Evolutionary conservation across 2,797 vertebrate genomes (phyloP).

Genomic region (Neoniphon sammara): DNA sequence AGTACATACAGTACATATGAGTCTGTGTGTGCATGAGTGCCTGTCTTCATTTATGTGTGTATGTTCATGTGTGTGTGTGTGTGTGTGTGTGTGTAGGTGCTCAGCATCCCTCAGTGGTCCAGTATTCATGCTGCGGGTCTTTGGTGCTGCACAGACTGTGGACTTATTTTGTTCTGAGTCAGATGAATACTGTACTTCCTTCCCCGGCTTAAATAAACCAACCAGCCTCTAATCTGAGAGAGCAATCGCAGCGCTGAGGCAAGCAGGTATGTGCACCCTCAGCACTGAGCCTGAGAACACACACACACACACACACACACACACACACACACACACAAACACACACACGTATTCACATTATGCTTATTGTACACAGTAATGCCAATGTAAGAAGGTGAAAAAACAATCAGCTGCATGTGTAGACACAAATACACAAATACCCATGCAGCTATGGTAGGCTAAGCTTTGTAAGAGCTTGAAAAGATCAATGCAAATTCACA

Average conservation of each 20-base stretch:
- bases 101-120: background rate
- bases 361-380: background rate
- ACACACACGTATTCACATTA: background rate
- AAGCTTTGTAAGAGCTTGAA: too few species aligned
- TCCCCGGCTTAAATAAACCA: constrained; percentile 58
- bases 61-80: background rate
- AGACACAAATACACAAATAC: background rate
- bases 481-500: too few species aligned
- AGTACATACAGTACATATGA: too few species aligned
- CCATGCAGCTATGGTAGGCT: too few species aligned
- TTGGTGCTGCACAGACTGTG: constrained; percentile 8
- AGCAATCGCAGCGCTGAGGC: constrained; percentile 35
- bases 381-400: background rate
- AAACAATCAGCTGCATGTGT: background rate
- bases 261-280: constrained; percentile 50
- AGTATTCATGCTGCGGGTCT: constrained; percentile 1
- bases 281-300: constrained; percentile 33
- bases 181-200: constrained; percentile 47
- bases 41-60: background rate
- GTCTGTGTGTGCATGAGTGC: too few species aligned
- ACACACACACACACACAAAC: background rate
- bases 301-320: background rate
- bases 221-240: constrained; percentile 47
- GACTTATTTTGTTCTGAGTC: constrained; percentile 25
- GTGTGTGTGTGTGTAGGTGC: constrained; percentile 6